Evolutionary conservation across 2,113 vertebrate species (phyloP).

Genomic region (Planiliza haematocheilus): DNA sequence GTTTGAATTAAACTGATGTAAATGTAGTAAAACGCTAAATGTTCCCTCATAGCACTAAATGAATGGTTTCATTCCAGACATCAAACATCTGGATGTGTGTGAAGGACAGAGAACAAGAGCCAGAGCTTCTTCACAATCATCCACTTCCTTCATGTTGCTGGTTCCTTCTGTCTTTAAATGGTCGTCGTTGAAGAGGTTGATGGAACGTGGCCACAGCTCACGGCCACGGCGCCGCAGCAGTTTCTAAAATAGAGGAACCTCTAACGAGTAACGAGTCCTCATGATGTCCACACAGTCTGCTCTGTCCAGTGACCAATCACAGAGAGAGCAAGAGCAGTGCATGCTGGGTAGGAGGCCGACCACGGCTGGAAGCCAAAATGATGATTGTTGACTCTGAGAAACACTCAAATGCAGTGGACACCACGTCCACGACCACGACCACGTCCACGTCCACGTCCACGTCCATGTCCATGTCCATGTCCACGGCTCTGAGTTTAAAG

Average conservation of each 20-base stretch:
- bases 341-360: too few relatives aligned
- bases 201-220: slow-evolving; percentile 22
- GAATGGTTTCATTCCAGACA: not conserved
- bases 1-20: not conserved
- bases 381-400: too few relatives aligned
- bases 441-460: too few relatives aligned
- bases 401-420: too few relatives aligned
- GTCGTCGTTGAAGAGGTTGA: slow-evolving; percentile 1
- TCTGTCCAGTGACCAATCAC: slow-evolving; percentile 14
- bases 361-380: too few relatives aligned
- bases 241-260: slow-evolving; percentile 18
- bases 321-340: not conserved
- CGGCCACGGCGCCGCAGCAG: too few relatives aligned
- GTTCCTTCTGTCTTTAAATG: too few relatives aligned
- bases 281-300: slow-evolving; percentile 1
- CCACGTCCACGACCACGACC: too few relatives aligned
- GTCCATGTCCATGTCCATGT: too few relatives aligned
- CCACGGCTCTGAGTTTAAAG: too few relatives aligned
- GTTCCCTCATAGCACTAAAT: not conserved
- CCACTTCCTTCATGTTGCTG: too few relatives aligned
- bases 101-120: not conserved
- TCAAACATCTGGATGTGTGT: not conserved
- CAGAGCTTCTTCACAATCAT: slow-evolving; percentile 1
- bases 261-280: not conserved
- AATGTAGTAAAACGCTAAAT: slow-evolving; percentile 8